A percentile compares a stretch with the other conserved stretches of the same genome.
Evolutionary conservation across 2,113 vertebrate species (phyloP).

Genomic region (Excalfactoria chinensis): DNA sequence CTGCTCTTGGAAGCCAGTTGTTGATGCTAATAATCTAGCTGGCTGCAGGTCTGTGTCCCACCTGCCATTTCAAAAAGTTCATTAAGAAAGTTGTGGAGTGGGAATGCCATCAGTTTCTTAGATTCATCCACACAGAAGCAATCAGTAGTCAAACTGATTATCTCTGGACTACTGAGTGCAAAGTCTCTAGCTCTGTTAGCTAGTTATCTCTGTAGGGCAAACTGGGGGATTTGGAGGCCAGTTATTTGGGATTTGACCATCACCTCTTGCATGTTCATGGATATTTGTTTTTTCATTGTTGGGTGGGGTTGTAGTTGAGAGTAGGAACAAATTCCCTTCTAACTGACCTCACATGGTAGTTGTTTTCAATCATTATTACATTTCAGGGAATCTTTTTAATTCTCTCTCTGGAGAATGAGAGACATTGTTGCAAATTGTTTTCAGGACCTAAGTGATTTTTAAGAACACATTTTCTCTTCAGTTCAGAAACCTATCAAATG

Average conservation of each 20-base stretch:
- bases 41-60: background rate
- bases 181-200: background rate
- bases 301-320: background rate
- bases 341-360: background rate
- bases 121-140: background rate
- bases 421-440: background rate
- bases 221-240: background rate
- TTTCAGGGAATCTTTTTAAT: background rate
- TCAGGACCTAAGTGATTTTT: background rate
- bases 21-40: background rate
- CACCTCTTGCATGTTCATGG: background rate
- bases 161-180: background rate
- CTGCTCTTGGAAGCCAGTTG: background rate
- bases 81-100: background rate
- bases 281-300: background rate
- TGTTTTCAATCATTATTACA: background rate
- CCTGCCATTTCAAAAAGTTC: background rate
- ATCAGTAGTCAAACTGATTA: background rate
- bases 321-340: background rate
- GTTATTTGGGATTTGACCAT: background rate
- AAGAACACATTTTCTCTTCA: background rate
- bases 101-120: background rate
- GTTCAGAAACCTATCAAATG: background rate
- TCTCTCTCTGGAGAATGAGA: background rate
- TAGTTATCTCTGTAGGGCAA: background rate